Conservation (phyloP, 2,888 invertebrate species). For the Latrodectus hesperus region DNA sequence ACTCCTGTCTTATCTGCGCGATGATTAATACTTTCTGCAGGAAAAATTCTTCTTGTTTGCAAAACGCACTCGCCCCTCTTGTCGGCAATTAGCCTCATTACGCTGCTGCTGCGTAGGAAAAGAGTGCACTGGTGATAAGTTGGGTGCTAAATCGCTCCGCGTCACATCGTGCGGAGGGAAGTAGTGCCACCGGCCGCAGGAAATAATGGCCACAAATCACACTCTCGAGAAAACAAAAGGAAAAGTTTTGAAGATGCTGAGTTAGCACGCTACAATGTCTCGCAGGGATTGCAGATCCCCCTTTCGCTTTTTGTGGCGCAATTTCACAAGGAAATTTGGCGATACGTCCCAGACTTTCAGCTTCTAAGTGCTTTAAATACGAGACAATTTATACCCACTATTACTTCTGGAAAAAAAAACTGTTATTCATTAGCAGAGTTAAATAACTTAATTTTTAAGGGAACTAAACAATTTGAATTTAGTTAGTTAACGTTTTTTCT, state of each 20-base stretch:
- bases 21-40: constrained; percentile 60
- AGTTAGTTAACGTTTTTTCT: too few relatives aligned
- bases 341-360: background rate
- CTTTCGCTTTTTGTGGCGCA: constrained; percentile 27
- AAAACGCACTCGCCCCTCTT: constrained; percentile 65
- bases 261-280: constrained; percentile 35
- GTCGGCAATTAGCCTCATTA: constrained; percentile 68
- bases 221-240: constrained; percentile 66
- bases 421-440: too few relatives aligned
- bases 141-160: constrained; percentile 68
- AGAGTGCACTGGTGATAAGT: constrained; percentile 62
- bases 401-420: too few relatives aligned
- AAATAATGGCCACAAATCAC: constrained; percentile 68
- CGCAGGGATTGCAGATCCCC: constrained; percentile 20
- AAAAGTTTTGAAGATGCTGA: constrained; percentile 42
- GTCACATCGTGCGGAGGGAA: constrained; percentile 61
- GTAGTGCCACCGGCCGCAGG: constrained; percentile 58
- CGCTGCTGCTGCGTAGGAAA: constrained; percentile 33
- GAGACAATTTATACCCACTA: too few relatives aligned
- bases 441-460: too few relatives aligned
- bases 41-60: constrained; percentile 59
- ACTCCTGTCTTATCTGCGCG: constrained; percentile 48
- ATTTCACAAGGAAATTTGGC: constrained; percentile 23
- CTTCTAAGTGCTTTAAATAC: too few relatives aligned
- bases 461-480: too few relatives aligned